Evolutionary conservation across 2,888 invertebrate species (phyloP), one percentile per base, ranked within the genome.

Genomic region (Troides oblongomaculatus): DNA sequence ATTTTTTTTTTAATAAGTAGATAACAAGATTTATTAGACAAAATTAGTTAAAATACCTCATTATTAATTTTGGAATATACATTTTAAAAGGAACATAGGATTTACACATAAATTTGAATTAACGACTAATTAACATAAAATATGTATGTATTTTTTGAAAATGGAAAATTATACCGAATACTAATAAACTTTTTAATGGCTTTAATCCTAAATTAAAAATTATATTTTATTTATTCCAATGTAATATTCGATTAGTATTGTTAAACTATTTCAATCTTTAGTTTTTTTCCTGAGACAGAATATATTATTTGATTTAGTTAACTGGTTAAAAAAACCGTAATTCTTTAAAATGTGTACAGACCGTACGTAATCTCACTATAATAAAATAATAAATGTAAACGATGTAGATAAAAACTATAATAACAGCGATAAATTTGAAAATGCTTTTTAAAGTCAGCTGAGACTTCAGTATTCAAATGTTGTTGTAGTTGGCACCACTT

Each of bases 401-500:
- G 53, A 64, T 60, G 64, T 57, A 66, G 56, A 64, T 57, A 60
- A 46, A 43, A 70, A 67, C 63, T 60, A 70, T 64, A 53, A 70
- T 64, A 67, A 67, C 64, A 64, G 56, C 36, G 60, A 30, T 57
- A 36, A 63, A 64, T 67, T 70, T 53, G 43, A 71, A 68, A 77
- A 78, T 83, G 87, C 88, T 83, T 81, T 90, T 91, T 92, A 88
- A 78, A 88, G 90, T 90, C 90, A 84, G 87, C 89, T 75, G 76
- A 83, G 89, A 89, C 90, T 83, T 71, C 83, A 93, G 81, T 94
- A 95, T 84, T 95, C 95, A 83, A 94, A 94, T 64, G 93, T 96
- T 74, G 95, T 95, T 78, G 97, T 95, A 72, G 97, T 97, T 79
- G 98, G 97, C 79, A 97, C 97, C 83, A 98, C 97, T 90, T 98